Evolutionary conservation across 92 coral and sea anemone genomes (phyloP), one percentile per base, ranked within the genome.

Genomic region (Anthopleura xanthogrammica): DNA sequence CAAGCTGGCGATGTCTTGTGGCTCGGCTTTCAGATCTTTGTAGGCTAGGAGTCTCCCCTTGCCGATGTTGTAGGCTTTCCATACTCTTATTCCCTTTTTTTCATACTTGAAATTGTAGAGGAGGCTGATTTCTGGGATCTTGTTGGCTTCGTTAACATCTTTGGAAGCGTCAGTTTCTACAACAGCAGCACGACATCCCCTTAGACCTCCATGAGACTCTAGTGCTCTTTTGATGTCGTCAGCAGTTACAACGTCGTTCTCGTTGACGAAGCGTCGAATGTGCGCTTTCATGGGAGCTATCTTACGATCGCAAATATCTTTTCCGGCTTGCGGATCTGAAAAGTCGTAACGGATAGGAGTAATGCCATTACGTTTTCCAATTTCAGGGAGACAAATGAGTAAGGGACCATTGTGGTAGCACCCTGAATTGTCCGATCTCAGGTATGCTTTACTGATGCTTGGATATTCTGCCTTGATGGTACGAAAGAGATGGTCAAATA

Each of bases 341-440:
- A 29, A 29, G 36, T 29, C 36, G 36, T 29, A 29, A 29, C 36
- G 36, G 36, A 29, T 7, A 17, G 77, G 62, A 17, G 8, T 58
- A n/a, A 86, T 60, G 14, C 89, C 82, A 60, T 81, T 65, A 65
- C 80, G 72, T 23, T 81, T 23, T 22, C 77, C 89, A 23, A 81
- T 52, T 16, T 52, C 60, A 12, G 65, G 78, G 16, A 87, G 86
- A 65, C 52, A 43, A 48, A 86, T 80, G 9, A 86, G 57, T 20
- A 86, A 60, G 6, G 85, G 75, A 46, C 66, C 77, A 76, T 65
- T 80, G 66, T 86, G 89, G 85, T 82, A 82, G 58, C 85, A 78
- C 16, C 83, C 80, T n/a, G 86, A 83, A 68, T 82, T 87, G 75
- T 87, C 87, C 12, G 87, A 87, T 77, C 80, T 66, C 9, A 88